phyloP scores from a whole-genome alignment of 2,113 vertebrate species.

The Cynopterus brachyotis region DNA sequence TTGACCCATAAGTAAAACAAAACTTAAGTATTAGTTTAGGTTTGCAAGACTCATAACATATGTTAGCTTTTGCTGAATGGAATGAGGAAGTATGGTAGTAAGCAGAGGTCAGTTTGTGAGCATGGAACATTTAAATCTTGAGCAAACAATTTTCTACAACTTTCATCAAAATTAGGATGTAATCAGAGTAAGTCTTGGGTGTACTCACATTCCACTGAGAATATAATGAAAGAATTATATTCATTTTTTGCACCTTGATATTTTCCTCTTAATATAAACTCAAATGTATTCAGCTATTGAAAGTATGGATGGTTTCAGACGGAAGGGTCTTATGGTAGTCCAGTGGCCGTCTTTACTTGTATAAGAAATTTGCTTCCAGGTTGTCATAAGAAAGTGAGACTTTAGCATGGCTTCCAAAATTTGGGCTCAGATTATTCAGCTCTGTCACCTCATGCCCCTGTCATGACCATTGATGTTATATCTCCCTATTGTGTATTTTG shows the following conservation, averaged over 20 bases:
- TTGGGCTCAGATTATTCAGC: not conserved
- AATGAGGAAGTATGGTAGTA: not conserved
- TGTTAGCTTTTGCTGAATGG: not conserved
- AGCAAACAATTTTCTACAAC: conserved; percentile 41
- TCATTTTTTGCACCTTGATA: conserved; percentile 24
- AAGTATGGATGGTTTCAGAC: not conserved
- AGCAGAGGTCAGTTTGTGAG: conserved; percentile 8
- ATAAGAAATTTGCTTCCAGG: not conserved
- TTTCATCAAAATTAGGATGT: conserved; percentile 6
- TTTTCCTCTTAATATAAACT: conserved; percentile 46
- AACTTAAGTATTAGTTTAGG: conserved; percentile 38
- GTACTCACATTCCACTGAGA: conserved; percentile 34
- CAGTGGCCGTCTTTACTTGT: not conserved
- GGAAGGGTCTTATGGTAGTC: not conserved
- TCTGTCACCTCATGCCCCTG: not conserved
- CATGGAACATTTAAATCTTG: not conserved
- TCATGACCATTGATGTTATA: not conserved
- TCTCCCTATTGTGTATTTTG: not conserved
- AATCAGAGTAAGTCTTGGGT: not conserved
- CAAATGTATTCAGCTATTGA: not conserved
- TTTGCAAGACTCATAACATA: not conserved
- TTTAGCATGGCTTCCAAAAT: not conserved
- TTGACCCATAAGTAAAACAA: not conserved
- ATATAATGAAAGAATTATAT: conserved; percentile 66
- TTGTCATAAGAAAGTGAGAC: not conserved